Evolutionary conservation across 2,888 invertebrate species (phyloP).

Genomic region (Stegana nigrithorax): DNA sequence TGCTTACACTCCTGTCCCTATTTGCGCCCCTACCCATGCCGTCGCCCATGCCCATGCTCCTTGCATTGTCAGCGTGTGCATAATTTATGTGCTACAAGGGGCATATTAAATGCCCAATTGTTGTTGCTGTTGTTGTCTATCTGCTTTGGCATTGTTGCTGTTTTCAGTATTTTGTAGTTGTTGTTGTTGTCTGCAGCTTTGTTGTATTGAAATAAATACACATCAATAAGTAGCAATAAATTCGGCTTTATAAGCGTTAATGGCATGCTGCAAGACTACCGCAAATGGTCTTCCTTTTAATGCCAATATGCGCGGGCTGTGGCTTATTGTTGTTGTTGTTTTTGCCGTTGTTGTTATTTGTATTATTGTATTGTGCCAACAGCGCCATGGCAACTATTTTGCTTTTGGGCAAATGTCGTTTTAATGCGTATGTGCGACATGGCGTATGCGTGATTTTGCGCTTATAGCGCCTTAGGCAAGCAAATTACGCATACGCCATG

Average conservation of each 20-base stretch:
- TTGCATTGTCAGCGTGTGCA: constrained; percentile 16
- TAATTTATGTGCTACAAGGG: constrained; percentile 32
- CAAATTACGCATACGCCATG: too few species aligned
- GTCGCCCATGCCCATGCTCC: too few species aligned
- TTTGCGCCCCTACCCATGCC: too few species aligned
- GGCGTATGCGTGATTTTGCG: neutral
- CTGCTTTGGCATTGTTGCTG: neutral
- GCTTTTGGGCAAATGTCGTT: neutral
- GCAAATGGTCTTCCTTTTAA: neutral
- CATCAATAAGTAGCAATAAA: constrained; percentile 16
- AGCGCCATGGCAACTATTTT: neutral
- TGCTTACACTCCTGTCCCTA: too few species aligned
- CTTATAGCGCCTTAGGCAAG: too few species aligned
- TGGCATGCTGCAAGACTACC: neutral
- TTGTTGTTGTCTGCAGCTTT: neutral
- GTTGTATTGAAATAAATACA: neutral
- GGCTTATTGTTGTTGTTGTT: too few species aligned
- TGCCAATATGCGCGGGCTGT: too few species aligned
- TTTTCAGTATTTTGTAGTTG: neutral
- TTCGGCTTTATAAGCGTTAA: constrained; percentile 2
- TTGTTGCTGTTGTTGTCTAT: neutral
- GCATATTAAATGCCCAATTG: constrained; percentile 28
- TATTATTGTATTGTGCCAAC: neutral
- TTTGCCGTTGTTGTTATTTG: too few species aligned
- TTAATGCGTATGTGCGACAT: too few species aligned